These are phyloP conservation scores for Meteorus cinctellus DNA, from an alignment of 2,888 invertebrate genomes.

Conservation along the genomic window DNA sequence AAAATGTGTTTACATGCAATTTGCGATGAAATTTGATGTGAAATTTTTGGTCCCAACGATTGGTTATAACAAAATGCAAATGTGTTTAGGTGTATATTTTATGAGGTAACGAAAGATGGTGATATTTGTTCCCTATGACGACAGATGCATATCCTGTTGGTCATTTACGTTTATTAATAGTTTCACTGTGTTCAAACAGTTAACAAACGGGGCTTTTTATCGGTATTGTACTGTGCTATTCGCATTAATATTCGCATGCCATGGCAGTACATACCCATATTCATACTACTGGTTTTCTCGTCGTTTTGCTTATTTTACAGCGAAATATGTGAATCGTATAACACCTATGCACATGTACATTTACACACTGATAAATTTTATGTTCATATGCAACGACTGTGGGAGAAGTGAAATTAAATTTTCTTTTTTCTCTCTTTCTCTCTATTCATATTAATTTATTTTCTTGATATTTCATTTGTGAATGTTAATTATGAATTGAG, in stretches of 20 bases:
- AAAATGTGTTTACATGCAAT: no score
- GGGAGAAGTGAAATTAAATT: no score
- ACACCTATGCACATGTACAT: no score
- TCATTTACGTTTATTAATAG: constrained; percentile 45
- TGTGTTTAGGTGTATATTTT: constrained; percentile 1
- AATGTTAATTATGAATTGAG: no score
- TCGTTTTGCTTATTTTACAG: background rate
- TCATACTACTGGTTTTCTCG: background rate
- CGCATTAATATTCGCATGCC: background rate
- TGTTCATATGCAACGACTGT: no score
- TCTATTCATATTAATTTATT: no score
- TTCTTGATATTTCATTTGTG: no score
- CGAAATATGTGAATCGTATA: background rate
- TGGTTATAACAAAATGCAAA: no score
- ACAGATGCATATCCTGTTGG: background rate
- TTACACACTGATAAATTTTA: no score
- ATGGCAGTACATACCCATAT: background rate
- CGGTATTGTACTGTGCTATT: constrained; percentile 2
- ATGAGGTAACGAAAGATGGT: background rate
- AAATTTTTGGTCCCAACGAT: no score
- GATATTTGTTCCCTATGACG: background rate
- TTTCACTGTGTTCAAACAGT: constrained; percentile 29
- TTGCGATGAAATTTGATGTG: no score
- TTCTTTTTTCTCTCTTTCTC: no score
- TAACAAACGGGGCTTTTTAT: constrained; percentile 43